Base-by-base conservation (phyloP, 1,140 invertebrate species). In the Protaetia brevitarsis region DNA sequence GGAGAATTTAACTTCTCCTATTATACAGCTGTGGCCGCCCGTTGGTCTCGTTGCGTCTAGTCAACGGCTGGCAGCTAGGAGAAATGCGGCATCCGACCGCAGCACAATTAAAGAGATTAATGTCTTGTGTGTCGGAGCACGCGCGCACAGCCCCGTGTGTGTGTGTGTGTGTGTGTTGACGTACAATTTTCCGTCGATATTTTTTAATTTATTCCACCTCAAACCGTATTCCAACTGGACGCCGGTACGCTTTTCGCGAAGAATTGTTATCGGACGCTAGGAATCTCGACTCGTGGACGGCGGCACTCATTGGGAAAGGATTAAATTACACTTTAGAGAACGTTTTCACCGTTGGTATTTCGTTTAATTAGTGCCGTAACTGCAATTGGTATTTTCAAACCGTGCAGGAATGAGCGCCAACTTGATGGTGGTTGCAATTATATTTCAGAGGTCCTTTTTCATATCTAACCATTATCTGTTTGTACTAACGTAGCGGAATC, bases 51-150 rank as follows among this genome's bases (percentile, higher is more conserved):
- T 51, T 51, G 19, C 41, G 41, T 51, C 19, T 6, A 7, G 7
- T 10, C 19, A 51, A 51, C 21, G 41, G 34, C 19, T 11, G 6
- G 16, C 6, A 23, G 11, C 6, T 51, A 13, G 21, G 5, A 51
- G 21, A 51, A 19, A 51, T 51, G 41, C 19, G 41, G 41, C 11
- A 51, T 51, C 26, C 21, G 26, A 19, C 41, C 19, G 26, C 41
- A 4, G 19, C 41, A 51, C 41, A 51, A 51, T 51, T 51, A 51
- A 51, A 51, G 21, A 51, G 41, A 51, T 51, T 51, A 51, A 51
- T 51, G 41, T 10, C 19, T 51, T 51, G 41, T 51, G 26, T 51
- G 10, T 23, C 19, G 21, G 41, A 23, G 41, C 6, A 23, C 16
- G 11, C 41, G 41, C 13, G 5, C 13, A 51, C 13, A n/a, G n/a